phyloP scores from a whole-genome alignment of 2,113 vertebrate species.

The Tretioscincus oriximinensis region DNA sequence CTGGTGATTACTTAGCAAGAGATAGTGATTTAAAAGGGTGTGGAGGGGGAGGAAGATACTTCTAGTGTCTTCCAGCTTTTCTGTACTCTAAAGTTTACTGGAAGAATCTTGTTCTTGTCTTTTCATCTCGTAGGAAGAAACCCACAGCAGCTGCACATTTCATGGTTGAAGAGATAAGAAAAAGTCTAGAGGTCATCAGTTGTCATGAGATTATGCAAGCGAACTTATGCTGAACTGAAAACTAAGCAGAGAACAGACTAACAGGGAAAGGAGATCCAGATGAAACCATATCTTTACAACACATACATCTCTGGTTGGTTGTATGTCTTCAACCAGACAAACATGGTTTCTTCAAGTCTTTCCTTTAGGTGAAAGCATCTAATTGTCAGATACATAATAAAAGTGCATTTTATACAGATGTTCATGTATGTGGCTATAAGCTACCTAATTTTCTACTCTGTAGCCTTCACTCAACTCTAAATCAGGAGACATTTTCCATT shows the following conservation, averaged over 20 bases:
- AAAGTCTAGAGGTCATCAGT: constrained; percentile 24
- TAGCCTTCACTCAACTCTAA: too few species aligned
- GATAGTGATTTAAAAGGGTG: neutral
- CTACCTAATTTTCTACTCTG: too few species aligned
- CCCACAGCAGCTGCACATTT: constrained; percentile 54
- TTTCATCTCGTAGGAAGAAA: constrained; percentile 58
- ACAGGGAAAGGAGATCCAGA: neutral
- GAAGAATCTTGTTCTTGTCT: constrained; percentile 21
- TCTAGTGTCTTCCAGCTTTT: neutral
- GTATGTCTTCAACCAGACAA: too few species aligned
- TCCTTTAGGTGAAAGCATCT: too few species aligned
- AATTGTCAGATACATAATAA: too few species aligned
- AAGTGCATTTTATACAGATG: too few species aligned
- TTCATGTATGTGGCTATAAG: too few species aligned
- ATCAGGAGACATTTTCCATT: too few species aligned
- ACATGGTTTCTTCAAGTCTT: too few species aligned
- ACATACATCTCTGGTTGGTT: neutral
- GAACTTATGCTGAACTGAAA: neutral
- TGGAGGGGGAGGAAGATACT: too few species aligned
- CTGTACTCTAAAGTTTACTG: constrained; percentile 9
- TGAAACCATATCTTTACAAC: neutral
- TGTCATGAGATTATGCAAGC: neutral
- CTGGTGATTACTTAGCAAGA: neutral
- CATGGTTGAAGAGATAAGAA: constrained; percentile 26
- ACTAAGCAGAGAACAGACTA: neutral